Evolutionary conservation across 2,797 vertebrate genomes (phyloP), one percentile per base, ranked within the genome.

Genomic region (Trichosurus vulpecula): DNA sequence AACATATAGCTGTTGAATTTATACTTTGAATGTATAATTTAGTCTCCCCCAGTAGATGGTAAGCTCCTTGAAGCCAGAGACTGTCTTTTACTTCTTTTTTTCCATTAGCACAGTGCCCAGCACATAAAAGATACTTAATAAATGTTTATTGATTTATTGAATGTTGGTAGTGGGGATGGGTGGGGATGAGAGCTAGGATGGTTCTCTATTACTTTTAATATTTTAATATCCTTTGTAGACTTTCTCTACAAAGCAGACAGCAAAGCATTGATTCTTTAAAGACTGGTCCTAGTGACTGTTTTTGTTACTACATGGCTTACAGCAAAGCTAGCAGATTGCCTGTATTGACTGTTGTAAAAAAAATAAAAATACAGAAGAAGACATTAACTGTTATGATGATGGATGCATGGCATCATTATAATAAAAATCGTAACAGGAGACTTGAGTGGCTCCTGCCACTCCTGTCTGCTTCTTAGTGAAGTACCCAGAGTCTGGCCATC

Each of bases 271-370:
- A 94, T 53, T 94, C 61, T 0, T 27, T 81, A 90, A 55, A 96
- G 52, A 92, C 92, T 57, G 90, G 94, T 96, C 92, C 93, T 92
- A 97, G 93, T 95, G 91, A 93, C 95, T 96, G 90, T 95, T 90
- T 96, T 98, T 96, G 94, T 94, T 97, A 91, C 92, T 96, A 87
- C n/a, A 74, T 66, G 89, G 66, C 91, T 95, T 96, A 31, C 92
- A 96, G 96, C 94, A 94, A 97, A 96, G 58, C 90, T 81, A 95
- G 57, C 89, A 96, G 74, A 96, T 96, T 89, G 95, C 97, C 96
- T 74, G 41, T 12, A 19, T 41, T 94, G 90, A 93, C 81, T 95
- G 95, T 66, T 96, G 95, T 90, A 95, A 97, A 97, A 93, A 94
- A 96, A 94, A 94, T n/a, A 16, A 22, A 74, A 22, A 74, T 66